phyloP scores from a whole-genome alignment of 2,888 invertebrate genomes.

The Cheilosia urbana region DNA sequence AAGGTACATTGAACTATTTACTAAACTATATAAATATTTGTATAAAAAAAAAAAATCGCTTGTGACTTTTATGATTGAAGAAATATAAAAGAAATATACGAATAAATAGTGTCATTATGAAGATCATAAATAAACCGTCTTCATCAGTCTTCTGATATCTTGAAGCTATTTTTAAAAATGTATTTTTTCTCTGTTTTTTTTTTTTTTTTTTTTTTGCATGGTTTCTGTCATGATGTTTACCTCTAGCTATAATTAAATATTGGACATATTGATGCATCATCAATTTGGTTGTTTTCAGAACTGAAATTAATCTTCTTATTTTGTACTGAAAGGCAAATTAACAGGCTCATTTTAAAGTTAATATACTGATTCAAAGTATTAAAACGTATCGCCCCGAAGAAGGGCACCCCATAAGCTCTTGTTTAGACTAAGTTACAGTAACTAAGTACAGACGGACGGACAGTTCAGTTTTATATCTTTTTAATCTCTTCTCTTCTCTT shows the following conservation, averaged over 20 bases:
- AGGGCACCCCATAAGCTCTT: no score
- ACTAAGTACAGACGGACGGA: no score
- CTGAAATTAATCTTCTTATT: no score
- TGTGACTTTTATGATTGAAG: slow-evolving; percentile 21
- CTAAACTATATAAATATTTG: slow-evolving; percentile 16
- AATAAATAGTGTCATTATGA: slow-evolving; percentile 9
- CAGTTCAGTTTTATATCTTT: no score
- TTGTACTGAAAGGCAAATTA: no score
- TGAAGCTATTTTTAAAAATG: slow-evolving; percentile 17
- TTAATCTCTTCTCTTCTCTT: no score
- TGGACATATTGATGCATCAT: slow-evolving; percentile 10
- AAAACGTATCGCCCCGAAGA: no score
- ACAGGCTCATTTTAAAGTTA: no score
- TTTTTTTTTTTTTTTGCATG: neutral
- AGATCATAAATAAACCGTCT: neutral
- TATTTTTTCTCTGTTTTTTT: neutral
- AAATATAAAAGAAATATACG: slow-evolving; percentile 2
- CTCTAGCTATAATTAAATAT: neutral
- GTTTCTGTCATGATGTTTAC: slow-evolving; percentile 13
- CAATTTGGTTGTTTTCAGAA: neutral
- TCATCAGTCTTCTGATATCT: neutral
- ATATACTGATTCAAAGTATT: no score
- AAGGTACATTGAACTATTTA: slow-evolving; percentile 30
- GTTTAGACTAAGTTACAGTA: no score
- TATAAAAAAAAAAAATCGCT: slow-evolving; percentile 33